Evolutionary conservation across 2,113 vertebrate genomes (phyloP), one percentile per base, ranked within the genome.

Genomic region (Rafetus swinhoei): DNA sequence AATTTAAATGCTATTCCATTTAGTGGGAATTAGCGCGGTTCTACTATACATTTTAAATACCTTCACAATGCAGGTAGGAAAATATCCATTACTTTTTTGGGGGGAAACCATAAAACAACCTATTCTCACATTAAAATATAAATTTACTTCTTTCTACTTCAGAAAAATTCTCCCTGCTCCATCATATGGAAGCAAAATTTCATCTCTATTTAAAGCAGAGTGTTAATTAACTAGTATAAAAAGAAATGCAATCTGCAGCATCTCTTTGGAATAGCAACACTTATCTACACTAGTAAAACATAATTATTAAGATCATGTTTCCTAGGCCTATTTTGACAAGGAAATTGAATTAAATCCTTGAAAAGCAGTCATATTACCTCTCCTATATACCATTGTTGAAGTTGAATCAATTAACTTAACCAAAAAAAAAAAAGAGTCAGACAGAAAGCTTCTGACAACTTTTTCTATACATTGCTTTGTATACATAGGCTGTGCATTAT

Each of bases 81-180:
- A 90, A 6, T 12, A 14, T 14, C 82, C 84, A 80, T 90, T 81
- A 22, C 84, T 39, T 45, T 55, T 12, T 12, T 12, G 2, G 18
- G 84, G 92, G 86, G 82, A 53, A 89, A 4, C 9, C 82, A 82
- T 87, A 94, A 92, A 92, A 16, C 24, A 22, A 89, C 54, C 45
- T 93, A 89, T 85, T 86, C 45, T 92, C 59, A 62, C 59, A 27
- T 59, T n/a, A 19, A 86, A 59, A 14, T 22, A 76, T 35, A 39
- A n/a, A 19, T 12, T 84, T 60, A 2, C 74, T 95, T 86, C 65
- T 83, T 82, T 1, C 24, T 0, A 84, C 79, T 82, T 79, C 12
- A 81, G 94, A 83, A 2, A 88, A n/a, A 79, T 27, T 86, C 83
- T 74, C 12, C 90, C 18, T 32, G 5, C 29, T 96, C 82, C 81